These are phyloP conservation scores for Scopus umbretta DNA, from an alignment of 2,113 vertebrate genomes.

Conservation along the genomic window DNA sequence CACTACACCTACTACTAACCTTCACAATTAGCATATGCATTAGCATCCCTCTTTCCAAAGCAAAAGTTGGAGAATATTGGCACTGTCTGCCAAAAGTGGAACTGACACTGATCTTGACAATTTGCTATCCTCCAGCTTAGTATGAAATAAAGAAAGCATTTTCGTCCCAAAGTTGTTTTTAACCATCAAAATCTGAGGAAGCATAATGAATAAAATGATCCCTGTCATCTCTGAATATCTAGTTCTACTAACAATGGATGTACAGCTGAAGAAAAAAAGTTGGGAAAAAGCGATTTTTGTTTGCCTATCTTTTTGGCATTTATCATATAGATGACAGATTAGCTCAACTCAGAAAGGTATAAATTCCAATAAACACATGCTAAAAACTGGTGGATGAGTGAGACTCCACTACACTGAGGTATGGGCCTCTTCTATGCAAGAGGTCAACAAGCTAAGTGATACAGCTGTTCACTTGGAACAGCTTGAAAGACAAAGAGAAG, in stretches of 20 bases:
- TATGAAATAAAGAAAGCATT: neutral
- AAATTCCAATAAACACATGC: neutral
- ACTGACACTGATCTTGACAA: neutral
- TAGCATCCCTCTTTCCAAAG: neutral
- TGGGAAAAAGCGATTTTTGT: neutral
- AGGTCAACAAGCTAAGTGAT: neutral
- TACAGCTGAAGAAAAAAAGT: neutral
- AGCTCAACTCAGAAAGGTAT: neutral
- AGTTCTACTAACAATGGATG: neutral
- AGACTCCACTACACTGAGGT: neutral
- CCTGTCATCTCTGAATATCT: neutral
- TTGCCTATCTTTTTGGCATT: neutral
- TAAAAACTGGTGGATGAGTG: neutral
- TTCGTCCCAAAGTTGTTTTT: neutral
- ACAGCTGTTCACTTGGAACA: neutral
- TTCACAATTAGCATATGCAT: neutral
- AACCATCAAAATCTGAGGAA: neutral
- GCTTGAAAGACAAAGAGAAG: neutral
- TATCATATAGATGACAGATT: neutral
- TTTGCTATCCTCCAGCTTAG: neutral
- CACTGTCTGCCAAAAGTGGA: neutral
- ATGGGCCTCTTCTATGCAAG: neutral
- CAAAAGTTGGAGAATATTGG: neutral
- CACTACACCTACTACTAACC: neutral
- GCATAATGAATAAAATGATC: neutral